These are phyloP conservation scores for Pseudomyrmex concolor DNA, from an alignment of 1,140 invertebrate species.

Conservation along the genomic window DNA sequence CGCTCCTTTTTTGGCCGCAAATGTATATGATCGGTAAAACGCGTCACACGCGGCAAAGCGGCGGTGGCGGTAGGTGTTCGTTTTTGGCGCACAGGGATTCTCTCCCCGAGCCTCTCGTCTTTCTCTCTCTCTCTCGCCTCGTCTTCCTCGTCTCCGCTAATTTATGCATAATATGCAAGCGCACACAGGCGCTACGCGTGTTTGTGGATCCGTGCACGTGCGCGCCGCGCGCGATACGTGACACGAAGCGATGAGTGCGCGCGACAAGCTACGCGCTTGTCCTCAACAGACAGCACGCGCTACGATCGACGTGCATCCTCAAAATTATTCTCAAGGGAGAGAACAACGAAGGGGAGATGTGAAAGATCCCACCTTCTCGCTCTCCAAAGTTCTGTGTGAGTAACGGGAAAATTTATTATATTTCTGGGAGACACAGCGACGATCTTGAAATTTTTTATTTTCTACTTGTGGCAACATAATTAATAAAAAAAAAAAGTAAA, in stretches of 20 bases:
- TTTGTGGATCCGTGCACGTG: conserved; percentile 55
- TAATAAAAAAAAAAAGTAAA: too few relatives aligned
- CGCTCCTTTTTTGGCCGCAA: conserved; percentile 79
- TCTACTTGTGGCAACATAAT: too few relatives aligned
- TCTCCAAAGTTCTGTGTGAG: too few relatives aligned
- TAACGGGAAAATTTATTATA: too few relatives aligned
- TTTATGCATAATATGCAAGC: conserved; percentile 65
- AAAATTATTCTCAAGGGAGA: conserved; percentile 20
- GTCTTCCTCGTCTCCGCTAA: conserved; percentile 47
- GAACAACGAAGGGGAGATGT: neutral
- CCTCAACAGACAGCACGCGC: conserved; percentile 45
- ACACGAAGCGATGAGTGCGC: conserved; percentile 56
- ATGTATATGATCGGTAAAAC: conserved; percentile 53
- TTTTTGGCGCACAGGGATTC: conserved; percentile 53
- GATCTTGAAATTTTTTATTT: too few relatives aligned
- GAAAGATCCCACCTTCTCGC: neutral
- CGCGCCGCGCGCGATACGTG: conserved; percentile 58
- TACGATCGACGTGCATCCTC: conserved; percentile 18
- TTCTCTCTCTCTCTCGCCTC: conserved; percentile 25
- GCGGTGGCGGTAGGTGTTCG: conserved; percentile 35
- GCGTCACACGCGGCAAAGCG: conserved; percentile 23
- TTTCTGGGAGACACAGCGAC: too few relatives aligned
- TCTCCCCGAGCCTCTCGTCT: conserved; percentile 29
- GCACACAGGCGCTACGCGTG: conserved; percentile 52
- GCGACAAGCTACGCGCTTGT: conserved; percentile 47